Evolutionary conservation across 2,888 invertebrate genomes (phyloP).

Genomic region (Ganaspis brasiliensis): DNA sequence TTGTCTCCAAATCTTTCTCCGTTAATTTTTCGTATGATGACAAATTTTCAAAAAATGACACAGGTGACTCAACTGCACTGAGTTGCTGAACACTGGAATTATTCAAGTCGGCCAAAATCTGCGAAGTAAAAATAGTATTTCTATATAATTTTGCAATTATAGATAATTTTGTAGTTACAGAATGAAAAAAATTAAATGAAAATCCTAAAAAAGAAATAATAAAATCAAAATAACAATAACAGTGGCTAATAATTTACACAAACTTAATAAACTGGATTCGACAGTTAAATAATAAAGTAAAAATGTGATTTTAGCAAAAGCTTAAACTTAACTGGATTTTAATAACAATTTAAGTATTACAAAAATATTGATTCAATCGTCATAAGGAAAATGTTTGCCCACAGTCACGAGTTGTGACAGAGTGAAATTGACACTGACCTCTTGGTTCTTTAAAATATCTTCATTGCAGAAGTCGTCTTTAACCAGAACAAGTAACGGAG

Average conservation of each 20-base stretch:
- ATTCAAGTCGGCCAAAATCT: conserved; percentile 79
- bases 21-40: conserved; percentile 80
- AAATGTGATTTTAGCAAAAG: no score
- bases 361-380: conserved; percentile 34
- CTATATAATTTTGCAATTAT: no score
- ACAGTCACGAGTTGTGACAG: conserved; percentile 20
- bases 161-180: no score
- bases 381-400: conserved; percentile 3
- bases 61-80: conserved; percentile 84
- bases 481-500: conserved; percentile 82
- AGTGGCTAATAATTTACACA: no score
- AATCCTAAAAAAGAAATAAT: no score
- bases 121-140: conserved; percentile 52
- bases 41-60: conserved; percentile 82
- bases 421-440: conserved; percentile 57
- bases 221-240: no score
- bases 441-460: conserved; percentile 82
- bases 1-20: conserved; percentile 79
- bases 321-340: no score
- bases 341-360: background rate
- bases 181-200: no score
- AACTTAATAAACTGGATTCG: no score
- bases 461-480: conserved; percentile 83
- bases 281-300: no score
- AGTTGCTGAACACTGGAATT: conserved; percentile 81